A percentile compares a stretch with the other conserved stretches of the same genome.
phyloP scores from a whole-genome alignment of 2,797 vertebrate species.

The Iguana delicatissima region DNA sequence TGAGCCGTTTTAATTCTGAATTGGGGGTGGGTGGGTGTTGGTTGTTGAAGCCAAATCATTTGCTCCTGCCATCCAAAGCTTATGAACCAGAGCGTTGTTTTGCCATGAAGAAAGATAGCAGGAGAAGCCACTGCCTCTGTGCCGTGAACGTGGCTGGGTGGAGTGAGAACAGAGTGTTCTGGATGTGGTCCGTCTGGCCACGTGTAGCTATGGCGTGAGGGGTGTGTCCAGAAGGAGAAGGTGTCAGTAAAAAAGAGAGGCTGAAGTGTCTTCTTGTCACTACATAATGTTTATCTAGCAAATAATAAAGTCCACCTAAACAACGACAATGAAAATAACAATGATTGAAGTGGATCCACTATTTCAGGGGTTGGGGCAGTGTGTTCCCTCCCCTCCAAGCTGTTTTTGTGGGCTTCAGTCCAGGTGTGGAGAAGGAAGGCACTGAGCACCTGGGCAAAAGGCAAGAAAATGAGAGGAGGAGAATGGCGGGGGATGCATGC shows the following conservation, averaged over 20 bases:
- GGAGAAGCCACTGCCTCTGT: rapidly evolving
- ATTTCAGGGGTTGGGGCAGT: no score
- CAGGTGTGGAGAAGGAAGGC: no score
- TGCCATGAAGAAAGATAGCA: neutral
- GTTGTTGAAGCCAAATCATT: constrained; percentile 35
- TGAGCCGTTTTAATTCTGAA: constrained; percentile 42
- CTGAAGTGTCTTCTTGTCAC: neutral
- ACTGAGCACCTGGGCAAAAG: no score
- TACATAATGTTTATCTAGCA: neutral
- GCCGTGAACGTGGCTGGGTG: neutral
- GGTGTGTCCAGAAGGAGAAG: neutral
- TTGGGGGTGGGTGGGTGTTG: no score
- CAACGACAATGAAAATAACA: no score
- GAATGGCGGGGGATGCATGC: no score
- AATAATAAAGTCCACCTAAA: no score
- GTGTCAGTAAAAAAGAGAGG: neutral
- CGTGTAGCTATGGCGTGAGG: neutral
- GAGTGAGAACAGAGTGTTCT: neutral
- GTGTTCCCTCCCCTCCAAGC: no score
- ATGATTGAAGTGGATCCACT: no score
- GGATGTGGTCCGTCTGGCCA: neutral
- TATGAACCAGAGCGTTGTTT: constrained; percentile 52
- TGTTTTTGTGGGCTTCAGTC: no score
- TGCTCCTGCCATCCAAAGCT: constrained; percentile 17
- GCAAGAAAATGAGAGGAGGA: no score